Evolutionary conservation across 2,797 vertebrate species (phyloP), one percentile per base, ranked within the genome.

Genomic region (Cuniculus paca): DNA sequence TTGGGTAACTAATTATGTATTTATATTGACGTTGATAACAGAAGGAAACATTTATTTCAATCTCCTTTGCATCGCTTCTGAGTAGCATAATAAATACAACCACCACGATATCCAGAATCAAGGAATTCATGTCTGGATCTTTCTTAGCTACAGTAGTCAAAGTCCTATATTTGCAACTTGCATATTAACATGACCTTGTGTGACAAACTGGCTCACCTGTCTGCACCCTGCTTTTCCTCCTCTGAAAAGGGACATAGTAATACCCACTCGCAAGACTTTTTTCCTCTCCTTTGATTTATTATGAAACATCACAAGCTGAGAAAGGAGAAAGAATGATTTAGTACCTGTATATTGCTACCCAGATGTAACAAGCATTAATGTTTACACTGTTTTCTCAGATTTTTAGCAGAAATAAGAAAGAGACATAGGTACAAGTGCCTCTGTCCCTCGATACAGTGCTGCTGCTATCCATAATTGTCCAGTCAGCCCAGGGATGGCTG

Each of bases 21-120:
- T 86, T 60, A 82, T 11, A 42, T 63, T 82, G 31, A 61, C 36
- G 65, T 31, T 34, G 12, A 84, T 72, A 70, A 50, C 34, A 91
- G 34, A 84, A 79, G 13, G 56, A 90, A 61, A 78, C 12, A 79
- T 22, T 36, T 52, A 50, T 1, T 78, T 28, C 9, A 65, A 17
- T 93, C n/a, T 93, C 77, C 72, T 87, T 87, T 75, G 50, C 58
- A 79, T 63, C 60, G 86, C 13, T 91, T 77, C 60, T 84, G 79
- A 83, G 34, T 65, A 65, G 39, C 45, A 74, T 78, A 48, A 79
- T 72, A 39, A 70, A 74, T 50, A 81, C 91, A 48, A 54, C 42
- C 50, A 19, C 34, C 20, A 58, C 39, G 72, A 8, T 83, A 39
- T 48, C 34, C 12, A 45, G 58, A 16, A n/a, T 16, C 42, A 90